Evolutionary conservation across 2,888 invertebrate genomes (phyloP).

Genomic region (Criorhina ranunculi): DNA sequence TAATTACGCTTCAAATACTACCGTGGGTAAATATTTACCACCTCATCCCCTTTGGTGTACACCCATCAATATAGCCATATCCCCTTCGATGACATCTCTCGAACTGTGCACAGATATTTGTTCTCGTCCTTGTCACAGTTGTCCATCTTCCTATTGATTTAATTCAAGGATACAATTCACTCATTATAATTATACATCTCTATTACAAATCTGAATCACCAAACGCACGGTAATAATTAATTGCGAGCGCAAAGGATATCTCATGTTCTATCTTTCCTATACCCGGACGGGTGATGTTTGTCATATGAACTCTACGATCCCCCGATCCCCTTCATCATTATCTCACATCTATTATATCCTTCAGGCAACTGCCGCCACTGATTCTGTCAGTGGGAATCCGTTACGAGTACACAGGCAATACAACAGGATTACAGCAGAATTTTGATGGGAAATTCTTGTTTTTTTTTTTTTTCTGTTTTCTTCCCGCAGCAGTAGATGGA

Average conservation of each 20-base stretch:
- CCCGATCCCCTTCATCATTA: constrained; percentile 44
- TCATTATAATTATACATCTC: constrained; percentile 65
- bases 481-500: neutral
- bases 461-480: neutral
- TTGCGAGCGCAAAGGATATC: constrained; percentile 66
- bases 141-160: constrained; percentile 51
- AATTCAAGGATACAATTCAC: constrained; percentile 52
- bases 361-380: constrained; percentile 1
- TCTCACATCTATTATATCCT: constrained; percentile 47
- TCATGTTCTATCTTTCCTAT: constrained; percentile 22
- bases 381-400: neutral
- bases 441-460: neutral
- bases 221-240: constrained; percentile 58
- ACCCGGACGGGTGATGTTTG: constrained; percentile 6
- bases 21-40: constrained; percentile 27
- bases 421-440: constrained; percentile 6
- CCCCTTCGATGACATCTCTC: neutral
- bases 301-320: constrained; percentile 30
- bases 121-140: constrained; percentile 9
- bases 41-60: neutral
- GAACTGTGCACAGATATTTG: neutral
- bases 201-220: constrained; percentile 64
- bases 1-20: neutral
- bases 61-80: neutral
- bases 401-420: neutral